phyloP scores from a whole-genome alignment of 2,113 vertebrate genomes.

The Furnarius figulus region DNA sequence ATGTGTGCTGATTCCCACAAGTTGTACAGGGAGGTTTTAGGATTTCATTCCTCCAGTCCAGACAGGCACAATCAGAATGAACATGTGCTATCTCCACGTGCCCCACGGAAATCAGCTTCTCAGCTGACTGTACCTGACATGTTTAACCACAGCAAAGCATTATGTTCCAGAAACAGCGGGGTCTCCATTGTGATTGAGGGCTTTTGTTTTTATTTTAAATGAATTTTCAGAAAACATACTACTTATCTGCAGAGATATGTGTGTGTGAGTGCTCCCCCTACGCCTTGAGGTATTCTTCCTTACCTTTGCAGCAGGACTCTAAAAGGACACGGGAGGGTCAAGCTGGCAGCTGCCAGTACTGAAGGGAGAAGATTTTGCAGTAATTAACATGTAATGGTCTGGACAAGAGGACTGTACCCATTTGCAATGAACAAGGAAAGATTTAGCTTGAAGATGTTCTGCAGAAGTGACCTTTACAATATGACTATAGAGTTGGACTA shows the following conservation, averaged over 20 bases:
- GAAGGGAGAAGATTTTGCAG: background rate
- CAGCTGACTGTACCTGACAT: background rate
- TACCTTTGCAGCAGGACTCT: background rate
- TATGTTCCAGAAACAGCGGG: background rate
- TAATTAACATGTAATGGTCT: background rate
- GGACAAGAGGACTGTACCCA: background rate
- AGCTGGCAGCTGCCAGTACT: background rate
- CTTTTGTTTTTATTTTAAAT: background rate
- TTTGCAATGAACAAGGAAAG: background rate
- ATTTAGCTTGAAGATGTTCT: background rate
- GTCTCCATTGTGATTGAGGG: background rate
- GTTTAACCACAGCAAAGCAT: background rate
- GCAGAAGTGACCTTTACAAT: background rate
- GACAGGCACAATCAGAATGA: background rate
- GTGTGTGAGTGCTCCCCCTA: background rate
- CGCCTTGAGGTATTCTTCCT: background rate
- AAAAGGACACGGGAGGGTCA: background rate
- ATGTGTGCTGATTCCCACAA: rapidly evolving
- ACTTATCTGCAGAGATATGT: background rate
- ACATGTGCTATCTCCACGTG: background rate
- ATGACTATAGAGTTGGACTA: background rate
- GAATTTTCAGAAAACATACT: background rate
- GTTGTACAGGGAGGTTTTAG: rapidly evolving
- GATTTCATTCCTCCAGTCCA: rapidly evolving
- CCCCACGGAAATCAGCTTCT: background rate